Evolutionary conservation across 2,888 invertebrate genomes (phyloP), one percentile per base, ranked within the genome.

Genomic region (Platycnemis pennipes): DNA sequence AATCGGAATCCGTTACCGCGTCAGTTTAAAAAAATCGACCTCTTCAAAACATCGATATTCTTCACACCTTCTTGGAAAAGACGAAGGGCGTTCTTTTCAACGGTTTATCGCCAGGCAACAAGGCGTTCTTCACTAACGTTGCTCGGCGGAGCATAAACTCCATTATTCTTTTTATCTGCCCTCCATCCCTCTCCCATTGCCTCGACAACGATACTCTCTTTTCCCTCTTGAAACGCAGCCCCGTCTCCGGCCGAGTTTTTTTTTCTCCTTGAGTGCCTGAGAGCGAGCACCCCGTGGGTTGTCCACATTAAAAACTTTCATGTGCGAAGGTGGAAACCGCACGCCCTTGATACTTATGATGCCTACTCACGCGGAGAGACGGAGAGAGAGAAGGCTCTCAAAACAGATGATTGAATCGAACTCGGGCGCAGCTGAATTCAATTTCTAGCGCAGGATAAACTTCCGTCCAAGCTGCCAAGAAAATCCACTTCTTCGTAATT

Each of bases 81-180:
- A 77, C 77, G n/a, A 13, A 2, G 77, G 77, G 11, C 3, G 37
- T 77, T 77, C 77, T 77, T 77, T 77, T 77, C 77, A 37, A 31
- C 77, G 77, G 77, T 77, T 77, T 77, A 77, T 77, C 77, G 37
- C 77, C 77, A 77, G 77, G 77, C 77, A 77, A 77, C 77, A 77
- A 77, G 77, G 77, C 77, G 77, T 37, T 77, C 77, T 37, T 77
- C 37, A 37, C 37, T 37, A 77, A 77, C 77, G 77, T 37, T 77
- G 77, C 77, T 77, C 37, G 77, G 77, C 77, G 77, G 77, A 77
- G 77, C 77, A 77, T 31, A 77, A 77, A 77, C 77, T 31, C 37
- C 37, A 77, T 77, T 77, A 77, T 77, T 77, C 77, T 77, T 37
- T 77, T 77, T 77, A 77, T 77, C 77, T 77, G 37, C 77, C 77